phyloP scores from a whole-genome alignment of 2,888 invertebrate genomes.

The Cryptophagus acutangulus region DNA sequence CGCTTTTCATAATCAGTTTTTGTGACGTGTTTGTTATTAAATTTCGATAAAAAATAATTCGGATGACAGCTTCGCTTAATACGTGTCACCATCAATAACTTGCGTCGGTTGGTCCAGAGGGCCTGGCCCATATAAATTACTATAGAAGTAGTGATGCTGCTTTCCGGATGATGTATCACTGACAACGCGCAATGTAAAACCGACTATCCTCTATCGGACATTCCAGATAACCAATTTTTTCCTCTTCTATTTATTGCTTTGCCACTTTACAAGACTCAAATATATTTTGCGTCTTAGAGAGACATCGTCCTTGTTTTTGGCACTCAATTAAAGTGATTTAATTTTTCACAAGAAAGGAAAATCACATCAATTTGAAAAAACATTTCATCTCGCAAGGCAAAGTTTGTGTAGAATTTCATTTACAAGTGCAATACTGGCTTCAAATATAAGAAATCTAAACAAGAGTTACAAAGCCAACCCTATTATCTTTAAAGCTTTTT shows the following conservation, averaged over 20 bases:
- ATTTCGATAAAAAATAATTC: conserved; percentile 43
- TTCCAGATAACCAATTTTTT: neutral
- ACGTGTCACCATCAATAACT: conserved; percentile 47
- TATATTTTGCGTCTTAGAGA: too few species aligned
- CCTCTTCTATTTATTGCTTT: neutral
- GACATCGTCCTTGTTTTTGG: too few species aligned
- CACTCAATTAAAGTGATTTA: too few species aligned
- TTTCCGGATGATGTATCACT: conserved; percentile 31
- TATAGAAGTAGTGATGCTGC: conserved; percentile 18
- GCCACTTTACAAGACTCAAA: too few species aligned
- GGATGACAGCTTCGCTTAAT: conserved; percentile 42
- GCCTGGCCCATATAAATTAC: conserved; percentile 30
- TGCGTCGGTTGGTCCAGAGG: conserved; percentile 32
- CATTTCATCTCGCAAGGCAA: too few species aligned
- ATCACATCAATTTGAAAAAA: too few species aligned
- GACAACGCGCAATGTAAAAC: conserved; percentile 21
- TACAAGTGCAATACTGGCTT: too few species aligned
- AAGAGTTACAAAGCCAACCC: conserved; percentile 37
- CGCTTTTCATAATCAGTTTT: conserved; percentile 33
- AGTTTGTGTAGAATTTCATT: too few species aligned
- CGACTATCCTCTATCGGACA: conserved; percentile 5
- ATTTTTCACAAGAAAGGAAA: too few species aligned
- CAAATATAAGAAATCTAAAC: conserved; percentile 36
- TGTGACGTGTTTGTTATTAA: conserved; percentile 40
- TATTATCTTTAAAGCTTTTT: conserved; percentile 38